phyloP scores from a whole-genome alignment of 2,797 vertebrate genomes.

The Coendou prehensilis region DNA sequence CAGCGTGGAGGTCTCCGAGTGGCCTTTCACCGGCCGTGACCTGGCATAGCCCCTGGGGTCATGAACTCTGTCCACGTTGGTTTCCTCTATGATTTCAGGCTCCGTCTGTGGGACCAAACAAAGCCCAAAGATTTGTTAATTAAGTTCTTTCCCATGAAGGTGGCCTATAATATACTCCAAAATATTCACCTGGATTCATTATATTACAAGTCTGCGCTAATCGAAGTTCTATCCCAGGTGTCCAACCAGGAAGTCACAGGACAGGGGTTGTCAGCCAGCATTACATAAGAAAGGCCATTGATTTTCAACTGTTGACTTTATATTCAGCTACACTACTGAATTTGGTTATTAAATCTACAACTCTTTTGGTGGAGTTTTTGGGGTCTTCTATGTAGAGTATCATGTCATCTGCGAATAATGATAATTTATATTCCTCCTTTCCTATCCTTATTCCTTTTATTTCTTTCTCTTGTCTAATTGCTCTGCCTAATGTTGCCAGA shows the following conservation, averaged over 20 bases:
- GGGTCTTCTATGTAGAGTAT: too few species aligned
- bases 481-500: too few species aligned
- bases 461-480: too few species aligned
- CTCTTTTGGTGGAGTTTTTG: too few species aligned
- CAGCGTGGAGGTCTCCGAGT: constrained; percentile 98
- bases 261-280: neutral
- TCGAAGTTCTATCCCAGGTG: neutral
- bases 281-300: neutral
- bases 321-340: too few species aligned
- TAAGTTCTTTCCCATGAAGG: neutral
- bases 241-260: neutral
- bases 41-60: constrained; percentile 92
- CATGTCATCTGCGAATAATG: too few species aligned
- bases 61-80: constrained; percentile 95
- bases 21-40: constrained; percentile 94
- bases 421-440: too few species aligned
- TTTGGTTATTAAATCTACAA: too few species aligned
- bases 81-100: constrained; percentile 98
- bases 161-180: neutral
- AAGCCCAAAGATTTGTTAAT: constrained; percentile 41
- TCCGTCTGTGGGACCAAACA: constrained; percentile 92
- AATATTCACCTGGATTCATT: neutral
- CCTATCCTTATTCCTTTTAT: too few species aligned
- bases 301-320: too few species aligned
- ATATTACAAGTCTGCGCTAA: neutral